phyloP scores from a whole-genome alignment of 2,797 vertebrate species.

The Pseudochirops cupreus region DNA sequence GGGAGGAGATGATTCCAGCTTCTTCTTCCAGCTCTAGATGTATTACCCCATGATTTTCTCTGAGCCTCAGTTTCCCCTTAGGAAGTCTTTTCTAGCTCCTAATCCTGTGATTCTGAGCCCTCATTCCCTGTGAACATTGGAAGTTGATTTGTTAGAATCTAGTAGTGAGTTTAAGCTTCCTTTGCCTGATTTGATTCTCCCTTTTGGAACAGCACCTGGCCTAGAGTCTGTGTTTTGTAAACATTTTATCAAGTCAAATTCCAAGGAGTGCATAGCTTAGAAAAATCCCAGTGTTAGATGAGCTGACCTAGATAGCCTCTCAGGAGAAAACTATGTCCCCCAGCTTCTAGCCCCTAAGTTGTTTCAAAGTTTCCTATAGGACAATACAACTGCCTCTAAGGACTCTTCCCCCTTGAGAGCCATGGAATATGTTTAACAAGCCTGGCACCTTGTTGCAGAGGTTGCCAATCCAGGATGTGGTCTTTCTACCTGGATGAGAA shows the following conservation, averaged over 20 bases:
- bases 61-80: neutral
- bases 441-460: slow-evolving; percentile 58
- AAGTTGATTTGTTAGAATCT: neutral
- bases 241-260: slow-evolving; percentile 58
- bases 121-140: slow-evolving; percentile 22
- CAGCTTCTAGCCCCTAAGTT: neutral
- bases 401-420: slow-evolving; percentile 50
- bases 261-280: slow-evolving; percentile 32
- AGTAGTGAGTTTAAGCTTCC: neutral
- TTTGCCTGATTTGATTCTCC: slow-evolving; percentile 6
- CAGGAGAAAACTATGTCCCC: slow-evolving; percentile 48
- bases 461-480: slow-evolving; percentile 49
- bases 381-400: slow-evolving; percentile 54
- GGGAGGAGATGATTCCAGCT: neutral
- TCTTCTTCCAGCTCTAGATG: neutral
- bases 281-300: slow-evolving; percentile 50
- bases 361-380: slow-evolving; percentile 48
- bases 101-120: neutral
- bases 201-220: slow-evolving; percentile 2
- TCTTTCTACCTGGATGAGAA: slow-evolving; percentile 65
- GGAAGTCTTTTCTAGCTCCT: neutral
- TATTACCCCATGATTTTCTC: neutral
- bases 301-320: slow-evolving; percentile 35
- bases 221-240: slow-evolving; percentile 14
- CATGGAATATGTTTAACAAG: slow-evolving; percentile 62